These are phyloP conservation scores for Melanchra persicariae DNA, from an alignment of 2,888 invertebrate genomes.

Conservation along the genomic window DNA sequence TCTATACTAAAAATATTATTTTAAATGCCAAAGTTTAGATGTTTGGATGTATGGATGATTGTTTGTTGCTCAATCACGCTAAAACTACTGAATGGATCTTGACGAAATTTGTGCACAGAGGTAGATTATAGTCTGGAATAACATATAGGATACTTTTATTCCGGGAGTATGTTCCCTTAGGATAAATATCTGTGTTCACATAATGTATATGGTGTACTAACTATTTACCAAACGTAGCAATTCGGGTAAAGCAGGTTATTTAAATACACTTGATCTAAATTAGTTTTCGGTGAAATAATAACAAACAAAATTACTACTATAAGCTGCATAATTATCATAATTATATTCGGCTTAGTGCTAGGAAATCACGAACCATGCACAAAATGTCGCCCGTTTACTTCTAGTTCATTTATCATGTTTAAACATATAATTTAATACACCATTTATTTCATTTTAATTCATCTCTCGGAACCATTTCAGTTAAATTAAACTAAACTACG, in stretches of 20 bases:
- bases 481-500: conserved; percentile 20
- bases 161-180: too few species aligned
- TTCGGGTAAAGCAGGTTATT: background rate
- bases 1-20: too few species aligned
- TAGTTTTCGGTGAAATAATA: background rate
- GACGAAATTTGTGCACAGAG: too few species aligned
- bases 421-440: background rate
- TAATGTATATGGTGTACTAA: too few species aligned
- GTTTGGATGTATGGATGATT: too few species aligned
- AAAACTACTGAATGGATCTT: too few species aligned
- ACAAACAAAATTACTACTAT: background rate
- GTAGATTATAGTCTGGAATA: too few species aligned
- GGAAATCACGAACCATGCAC: background rate
- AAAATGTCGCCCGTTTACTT: background rate
- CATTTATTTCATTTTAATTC: conserved; percentile 45
- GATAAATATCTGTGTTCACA: too few species aligned
- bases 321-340: background rate
- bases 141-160: too few species aligned
- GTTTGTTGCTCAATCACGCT: too few species aligned
- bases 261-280: background rate
- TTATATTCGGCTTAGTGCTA: background rate
- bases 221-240: too few species aligned
- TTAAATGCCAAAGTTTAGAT: too few species aligned
- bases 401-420: background rate
- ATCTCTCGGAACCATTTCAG: conserved; percentile 21